Base-by-base conservation (phyloP, 2,888 invertebrate genomes). In the Piscicola geometra region DNA sequence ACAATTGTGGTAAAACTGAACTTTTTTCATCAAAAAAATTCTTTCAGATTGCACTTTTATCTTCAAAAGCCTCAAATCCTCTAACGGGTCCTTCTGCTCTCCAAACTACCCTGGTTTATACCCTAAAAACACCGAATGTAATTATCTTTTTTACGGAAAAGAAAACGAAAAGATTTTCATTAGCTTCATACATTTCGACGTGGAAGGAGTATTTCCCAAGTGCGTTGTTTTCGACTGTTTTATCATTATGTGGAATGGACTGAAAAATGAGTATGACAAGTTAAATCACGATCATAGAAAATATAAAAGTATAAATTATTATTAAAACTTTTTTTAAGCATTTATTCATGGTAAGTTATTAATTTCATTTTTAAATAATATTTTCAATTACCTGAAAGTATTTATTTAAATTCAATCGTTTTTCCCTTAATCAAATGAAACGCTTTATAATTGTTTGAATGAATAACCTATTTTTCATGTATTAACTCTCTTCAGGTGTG, bases 201-300 rank as follows among this genome's bases (percentile, higher is more conserved):
- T 72, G 3, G 72, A 72, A 28, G 72, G 72, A 21, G 74, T 76
- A n/a, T 60, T 41, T 9, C 73, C 68, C 28, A 47, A 72, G 76
- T 73, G 21, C 35, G 73, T 76, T 33, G 5, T 41, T 66, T 15
- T 64, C 9, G 64, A n/a, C n/a, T n/a, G n/a, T n/a, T n/a, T n/a
- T n/a, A n/a, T n/a, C n/a, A n/a, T n/a, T n/a, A n/a, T n/a, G n/a
- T n/a, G n/a, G n/a, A n/a, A n/a, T n/a, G n/a, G n/a, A n/a, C n/a
- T n/a, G n/a, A n/a, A n/a, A n/a, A n/a, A n/a, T n/a, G n/a, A n/a
- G n/a, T n/a, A n/a, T n/a, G n/a, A n/a, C n/a, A n/a, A n/a, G n/a
- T n/a, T n/a, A n/a, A n/a, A n/a, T n/a, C n/a, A n/a, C n/a, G n/a
- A n/a, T 25, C 9, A 47, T 47, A 21, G 21, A 47, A 47, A 47